phyloP scores from a whole-genome alignment of 2,888 invertebrate genomes.

The Cenopis cana region DNA sequence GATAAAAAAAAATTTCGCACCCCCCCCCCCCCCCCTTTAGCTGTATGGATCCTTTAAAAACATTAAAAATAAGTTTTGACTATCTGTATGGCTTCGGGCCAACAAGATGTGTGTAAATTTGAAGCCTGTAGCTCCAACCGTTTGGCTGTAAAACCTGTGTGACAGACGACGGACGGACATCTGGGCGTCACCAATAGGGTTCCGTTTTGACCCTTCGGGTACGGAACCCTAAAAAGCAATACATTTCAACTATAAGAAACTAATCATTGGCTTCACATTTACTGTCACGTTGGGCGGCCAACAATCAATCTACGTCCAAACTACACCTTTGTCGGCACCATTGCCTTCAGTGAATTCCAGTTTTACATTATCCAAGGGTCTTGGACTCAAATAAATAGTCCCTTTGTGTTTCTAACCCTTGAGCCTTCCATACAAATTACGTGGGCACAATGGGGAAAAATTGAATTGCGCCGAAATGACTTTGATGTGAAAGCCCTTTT shows the following conservation, averaged over 20 bases:
- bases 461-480: slow-evolving; percentile 37
- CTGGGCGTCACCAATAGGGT: no score
- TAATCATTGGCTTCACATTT: neutral
- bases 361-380: slow-evolving; percentile 37
- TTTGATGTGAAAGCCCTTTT: slow-evolving; percentile 40
- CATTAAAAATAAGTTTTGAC: no score
- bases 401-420: slow-evolving; percentile 39
- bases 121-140: no score
- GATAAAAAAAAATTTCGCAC: no score
- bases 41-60: no score
- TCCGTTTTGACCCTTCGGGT: no score
- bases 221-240: neutral
- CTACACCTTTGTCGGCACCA: neutral
- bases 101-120: no score
- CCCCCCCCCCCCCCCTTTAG: no score
- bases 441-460: slow-evolving; percentile 39
- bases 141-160: no score
- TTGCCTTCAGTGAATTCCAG: slow-evolving; percentile 35
- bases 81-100: no score
- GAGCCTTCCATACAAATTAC: slow-evolving; percentile 39
- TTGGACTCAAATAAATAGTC: slow-evolving; percentile 36
- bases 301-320: slow-evolving; percentile 9
- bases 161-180: no score
- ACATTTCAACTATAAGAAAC: neutral
- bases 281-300: neutral